phyloP scores from a whole-genome alignment of 2,113 vertebrate genomes.

The Lepus timidus region DNA sequence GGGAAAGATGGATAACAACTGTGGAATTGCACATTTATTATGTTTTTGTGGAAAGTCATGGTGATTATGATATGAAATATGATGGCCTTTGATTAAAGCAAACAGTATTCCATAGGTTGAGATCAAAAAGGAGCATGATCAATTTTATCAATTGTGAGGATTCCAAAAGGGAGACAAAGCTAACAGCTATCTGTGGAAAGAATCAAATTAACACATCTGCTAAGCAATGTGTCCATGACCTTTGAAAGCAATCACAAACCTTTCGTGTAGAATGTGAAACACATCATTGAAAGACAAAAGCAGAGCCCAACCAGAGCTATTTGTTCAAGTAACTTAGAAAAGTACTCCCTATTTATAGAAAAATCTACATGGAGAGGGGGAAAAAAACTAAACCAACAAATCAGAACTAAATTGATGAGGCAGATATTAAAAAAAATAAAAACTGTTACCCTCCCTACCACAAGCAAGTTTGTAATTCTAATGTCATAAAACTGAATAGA shows the following conservation, averaged over 20 bases:
- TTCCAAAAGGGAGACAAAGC: constrained; percentile 13
- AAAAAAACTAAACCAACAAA: not conserved
- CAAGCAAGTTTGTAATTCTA: constrained; percentile 33
- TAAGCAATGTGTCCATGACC: not conserved
- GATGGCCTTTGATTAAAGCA: constrained; percentile 14
- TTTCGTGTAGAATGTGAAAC: constrained; percentile 7
- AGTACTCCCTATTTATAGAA: not conserved
- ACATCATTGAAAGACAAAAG: constrained; percentile 1
- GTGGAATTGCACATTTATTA: not conserved
- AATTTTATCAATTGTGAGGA: constrained; percentile 2
- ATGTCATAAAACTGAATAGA: constrained; percentile 8
- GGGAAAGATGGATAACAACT: not conserved
- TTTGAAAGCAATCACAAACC: not conserved
- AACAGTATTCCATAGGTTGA: not conserved
- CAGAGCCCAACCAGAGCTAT: not conserved
- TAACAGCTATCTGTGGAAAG: constrained; percentile 8
- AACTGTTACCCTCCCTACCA: not conserved
- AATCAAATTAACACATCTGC: not conserved
- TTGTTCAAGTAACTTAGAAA: not conserved
- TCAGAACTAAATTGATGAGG: constrained; percentile 38
- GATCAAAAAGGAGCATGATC: not conserved
- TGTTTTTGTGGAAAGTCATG: not conserved
- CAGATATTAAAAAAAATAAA: not conserved
- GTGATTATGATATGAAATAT: constrained; percentile 1
- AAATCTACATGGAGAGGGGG: not conserved